Base-by-base conservation (phyloP, 2,113 vertebrate species). In the Pomatostomus ruficeps region DNA sequence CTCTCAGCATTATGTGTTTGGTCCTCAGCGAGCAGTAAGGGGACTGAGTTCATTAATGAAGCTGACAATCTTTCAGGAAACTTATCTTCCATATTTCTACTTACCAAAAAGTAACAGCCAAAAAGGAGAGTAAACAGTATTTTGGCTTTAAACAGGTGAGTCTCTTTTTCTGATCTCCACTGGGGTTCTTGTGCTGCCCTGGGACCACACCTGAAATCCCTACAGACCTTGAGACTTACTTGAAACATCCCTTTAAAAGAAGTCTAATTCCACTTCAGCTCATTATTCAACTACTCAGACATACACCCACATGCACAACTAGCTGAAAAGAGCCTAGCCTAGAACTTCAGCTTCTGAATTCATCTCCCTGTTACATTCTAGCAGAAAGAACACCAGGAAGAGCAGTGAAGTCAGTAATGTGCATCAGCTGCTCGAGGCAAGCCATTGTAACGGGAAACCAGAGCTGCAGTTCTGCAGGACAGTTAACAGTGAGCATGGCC, bases 71-170 rank as follows among this genome's bases (percentile, higher is more conserved):
- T 57, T 45, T 22, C 22, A 70, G 46, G n/a, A 74, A 61, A 43
- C 6, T 38, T 51, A 4, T 29, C 12, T 28, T 80, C 49, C 15
- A 31, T 10, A 23, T 58, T 70, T 45, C 55, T 42, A 55, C 7
- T 76, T 19, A 28, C 5, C 8, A 46, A 57, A 61, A 72, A 77
- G 22, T 28, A 76, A 31, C 8, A 52, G 7, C 6, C 26, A 79
- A 46, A 76, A 42, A 24, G 3, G 21, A 66, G 1, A 45, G 59
- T 8, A 49, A 88, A 38, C 3, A 38, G 2, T 15, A 8, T 35
- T 72, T 46, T 0, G 0, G 8, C 57, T 94, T 79, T 31, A n/a
- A 70, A n/a, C 6, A 22, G 1, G 1, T 35, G 21, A 5, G 2
- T 28, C 12, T 45, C 14, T 62, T 58, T 82, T 38, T 40, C 62